Conservation (phyloP, 1,140 invertebrate species). For the Drosophila ananassae region DNA sequence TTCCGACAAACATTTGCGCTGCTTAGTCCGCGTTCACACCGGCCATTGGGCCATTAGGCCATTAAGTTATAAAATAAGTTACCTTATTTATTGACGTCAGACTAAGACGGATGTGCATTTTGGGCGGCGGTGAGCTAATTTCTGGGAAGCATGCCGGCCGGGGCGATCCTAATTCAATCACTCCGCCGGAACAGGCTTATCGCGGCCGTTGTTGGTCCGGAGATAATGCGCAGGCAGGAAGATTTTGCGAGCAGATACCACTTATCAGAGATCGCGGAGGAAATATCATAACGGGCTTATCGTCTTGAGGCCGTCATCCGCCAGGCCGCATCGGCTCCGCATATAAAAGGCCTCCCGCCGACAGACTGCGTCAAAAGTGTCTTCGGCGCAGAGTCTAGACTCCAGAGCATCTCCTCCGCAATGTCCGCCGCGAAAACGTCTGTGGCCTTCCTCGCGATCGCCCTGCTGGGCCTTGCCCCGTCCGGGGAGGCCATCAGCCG, state of each 20-base stretch:
- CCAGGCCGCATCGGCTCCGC: constrained; percentile 13
- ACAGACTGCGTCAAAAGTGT: constrained; percentile 68
- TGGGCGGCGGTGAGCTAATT: not conserved
- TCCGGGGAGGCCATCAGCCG: constrained; percentile 27
- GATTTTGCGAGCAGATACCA: constrained; percentile 45
- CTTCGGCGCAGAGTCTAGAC: constrained; percentile 1
- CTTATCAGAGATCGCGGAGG: constrained; percentile 32
- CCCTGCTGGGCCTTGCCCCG: constrained; percentile 17
- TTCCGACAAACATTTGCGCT: constrained; percentile 27
- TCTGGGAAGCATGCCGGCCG: not conserved
- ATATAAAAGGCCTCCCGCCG: constrained; percentile 62
- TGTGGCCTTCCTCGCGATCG: constrained; percentile 7
- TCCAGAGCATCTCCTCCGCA: not conserved
- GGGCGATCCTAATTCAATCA: constrained; percentile 22
- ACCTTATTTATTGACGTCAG: constrained; percentile 1
- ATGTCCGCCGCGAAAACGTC: constrained; percentile 14
- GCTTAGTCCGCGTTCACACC: constrained; percentile 41
- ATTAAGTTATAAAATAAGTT: not conserved
- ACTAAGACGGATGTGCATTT: constrained; percentile 4
- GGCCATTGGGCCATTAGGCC: not conserved
- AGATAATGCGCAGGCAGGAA: constrained; percentile 52
- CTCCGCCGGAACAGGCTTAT: constrained; percentile 6
- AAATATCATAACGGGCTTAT: constrained; percentile 67
- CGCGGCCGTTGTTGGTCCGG: constrained; percentile 18
- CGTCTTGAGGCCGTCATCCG: constrained; percentile 22